phyloP scores from a whole-genome alignment of 2,113 vertebrate species.

The Cephalopterus ornatus region DNA sequence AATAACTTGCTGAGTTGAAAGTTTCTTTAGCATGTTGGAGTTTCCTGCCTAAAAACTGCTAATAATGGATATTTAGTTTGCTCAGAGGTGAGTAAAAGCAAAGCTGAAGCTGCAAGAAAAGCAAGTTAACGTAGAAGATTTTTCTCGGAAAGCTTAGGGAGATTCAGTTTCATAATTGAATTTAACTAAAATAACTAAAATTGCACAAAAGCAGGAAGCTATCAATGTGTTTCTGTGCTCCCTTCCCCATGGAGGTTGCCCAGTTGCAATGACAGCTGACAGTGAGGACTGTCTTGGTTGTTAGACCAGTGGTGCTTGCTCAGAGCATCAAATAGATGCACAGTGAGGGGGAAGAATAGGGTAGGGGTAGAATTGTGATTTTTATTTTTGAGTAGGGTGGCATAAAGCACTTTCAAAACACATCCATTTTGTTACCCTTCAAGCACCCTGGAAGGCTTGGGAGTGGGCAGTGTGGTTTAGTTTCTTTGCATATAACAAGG shows the following conservation, averaged over 20 bases:
- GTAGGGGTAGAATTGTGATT: background rate
- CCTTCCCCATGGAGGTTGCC: background rate
- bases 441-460: background rate
- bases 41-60: slow-evolving; percentile 25
- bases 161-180: background rate
- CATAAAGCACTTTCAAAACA: background rate
- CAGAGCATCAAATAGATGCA: background rate
- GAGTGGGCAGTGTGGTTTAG: background rate
- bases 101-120: background rate
- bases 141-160: background rate
- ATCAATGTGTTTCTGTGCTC: background rate
- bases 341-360: background rate
- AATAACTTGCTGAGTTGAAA: slow-evolving; percentile 39
- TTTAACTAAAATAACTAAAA: background rate
- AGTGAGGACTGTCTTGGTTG: background rate
- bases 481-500: background rate
- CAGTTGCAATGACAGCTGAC: background rate
- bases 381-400: background rate
- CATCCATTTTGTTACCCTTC: background rate
- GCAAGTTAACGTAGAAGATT: background rate
- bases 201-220: background rate
- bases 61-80: background rate
- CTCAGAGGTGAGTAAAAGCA: background rate
- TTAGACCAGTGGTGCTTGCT: background rate
- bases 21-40: background rate